Percentiles rank a stretch among this genome's conserved stretches.
Conservation (phyloP, 2,888 invertebrate genomes). For the Hirtodrosophila alboralis region DNA sequence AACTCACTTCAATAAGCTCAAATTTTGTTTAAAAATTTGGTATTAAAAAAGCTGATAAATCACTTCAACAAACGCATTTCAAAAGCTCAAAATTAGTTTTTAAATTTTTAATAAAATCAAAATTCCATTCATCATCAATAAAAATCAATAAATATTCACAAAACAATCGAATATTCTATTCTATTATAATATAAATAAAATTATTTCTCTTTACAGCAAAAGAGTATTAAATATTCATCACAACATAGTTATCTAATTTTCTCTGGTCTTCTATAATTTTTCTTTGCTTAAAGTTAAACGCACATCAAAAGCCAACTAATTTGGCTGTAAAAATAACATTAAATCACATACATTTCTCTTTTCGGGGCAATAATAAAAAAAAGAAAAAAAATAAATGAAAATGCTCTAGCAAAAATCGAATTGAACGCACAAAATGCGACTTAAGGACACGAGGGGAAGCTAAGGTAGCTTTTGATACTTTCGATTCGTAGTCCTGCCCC, state of each 20-base stretch:
- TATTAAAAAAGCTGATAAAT: too few species aligned
- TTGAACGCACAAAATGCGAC: constrained; percentile 20
- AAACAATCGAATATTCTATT: too few species aligned
- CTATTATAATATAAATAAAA: too few species aligned
- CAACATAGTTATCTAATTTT: too few species aligned
- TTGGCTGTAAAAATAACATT: constrained; percentile 79
- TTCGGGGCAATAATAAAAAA: constrained; percentile 45
- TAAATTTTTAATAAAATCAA: too few species aligned
- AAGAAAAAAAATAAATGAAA: constrained; percentile 15
- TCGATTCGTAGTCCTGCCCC: constrained; percentile 48
- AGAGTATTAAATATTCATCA: constrained; percentile 1
- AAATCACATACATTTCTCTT: constrained; percentile 70
- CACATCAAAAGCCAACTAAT: constrained; percentile 79
- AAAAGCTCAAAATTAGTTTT: too few species aligned
- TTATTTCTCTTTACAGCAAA: constrained; percentile 7
- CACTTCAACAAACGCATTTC: too few species aligned
- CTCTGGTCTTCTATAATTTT: too few species aligned
- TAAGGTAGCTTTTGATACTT: constrained; percentile 44
- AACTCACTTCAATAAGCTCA: too few species aligned
- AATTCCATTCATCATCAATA: too few species aligned
- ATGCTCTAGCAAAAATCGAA: constrained; percentile 52
- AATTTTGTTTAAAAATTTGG: too few species aligned
- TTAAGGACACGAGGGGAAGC: constrained; percentile 11
- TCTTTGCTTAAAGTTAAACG: constrained; percentile 50
- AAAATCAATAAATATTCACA: too few species aligned